phyloP scores from a whole-genome alignment of 2,113 vertebrate genomes.

The Rallus limicola region DNA sequence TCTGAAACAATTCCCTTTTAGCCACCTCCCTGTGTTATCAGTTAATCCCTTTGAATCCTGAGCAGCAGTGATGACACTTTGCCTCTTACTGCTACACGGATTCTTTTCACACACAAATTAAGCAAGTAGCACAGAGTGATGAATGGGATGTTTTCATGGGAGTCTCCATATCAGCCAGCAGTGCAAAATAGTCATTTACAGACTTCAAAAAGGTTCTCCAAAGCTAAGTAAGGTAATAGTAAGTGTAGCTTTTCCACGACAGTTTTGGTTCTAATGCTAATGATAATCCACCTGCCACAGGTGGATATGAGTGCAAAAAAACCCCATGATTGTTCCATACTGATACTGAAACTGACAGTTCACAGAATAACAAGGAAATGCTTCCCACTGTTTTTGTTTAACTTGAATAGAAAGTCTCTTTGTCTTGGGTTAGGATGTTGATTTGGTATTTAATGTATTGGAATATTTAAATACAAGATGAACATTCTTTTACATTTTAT shows the following conservation, averaged over 20 bases:
- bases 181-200: neutral
- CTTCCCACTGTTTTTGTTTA: neutral
- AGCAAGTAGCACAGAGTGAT: neutral
- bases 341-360: neutral
- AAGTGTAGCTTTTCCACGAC: neutral
- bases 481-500: neutral
- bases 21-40: neutral
- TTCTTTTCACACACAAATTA: neutral
- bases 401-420: neutral
- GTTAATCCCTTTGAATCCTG: neutral
- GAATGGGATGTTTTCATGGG: neutral
- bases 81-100: neutral
- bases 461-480: neutral
- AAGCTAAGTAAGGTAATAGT: neutral
- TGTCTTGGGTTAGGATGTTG: neutral
- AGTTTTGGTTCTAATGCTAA: neutral
- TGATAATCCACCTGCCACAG: rapidly evolving
- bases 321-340: neutral
- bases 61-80: neutral
- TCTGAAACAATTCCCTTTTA: neutral
- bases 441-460: neutral
- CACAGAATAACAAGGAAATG: neutral
- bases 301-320: neutral
- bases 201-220: neutral
- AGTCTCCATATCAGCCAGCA: neutral